Evolutionary conservation across 2,113 vertebrate genomes (phyloP), one percentile per base, ranked within the genome.

Genomic region (Oncorhynchus gorbuscha): DNA sequence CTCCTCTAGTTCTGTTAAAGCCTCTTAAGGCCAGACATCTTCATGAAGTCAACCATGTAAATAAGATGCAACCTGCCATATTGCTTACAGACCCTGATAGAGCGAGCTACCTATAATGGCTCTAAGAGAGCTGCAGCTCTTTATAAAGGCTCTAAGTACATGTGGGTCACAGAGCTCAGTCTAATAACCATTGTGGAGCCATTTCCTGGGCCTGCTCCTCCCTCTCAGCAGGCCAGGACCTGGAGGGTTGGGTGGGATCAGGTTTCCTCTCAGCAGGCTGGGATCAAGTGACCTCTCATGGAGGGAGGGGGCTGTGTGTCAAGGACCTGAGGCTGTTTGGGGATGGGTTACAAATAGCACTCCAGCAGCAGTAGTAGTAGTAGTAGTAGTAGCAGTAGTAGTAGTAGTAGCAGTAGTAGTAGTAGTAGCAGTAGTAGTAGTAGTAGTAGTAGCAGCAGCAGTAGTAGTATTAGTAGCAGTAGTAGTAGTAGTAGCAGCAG

Each of bases 221-320:
- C 85, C 39, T 45, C 39, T 45, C 39, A 45, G 39, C 39, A 45
- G 39, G 9, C 9, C 8, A 45, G 8, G 39, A 2, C 39, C 39
- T 45, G 39, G 39, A 35, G 78, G 81, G 84, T 76, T 74, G 80
- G 18, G 72, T 12, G 4, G 83, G 88, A 93, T 94, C 91, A 82
- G 85, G 85, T 92, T 76, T 80, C 85, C 39, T 45, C 39, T 45
- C 39, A 45, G 39, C 39, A 45, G 39, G 9, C 39, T 12, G 5
- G 84, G 88, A 93, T 94, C 91, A 82, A 85, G 85, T 92, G 64
- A 91, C 93, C 72, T 76, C 85, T 93, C 93, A 94, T 93, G 92
- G 90, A 91, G 58, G 62, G 49, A 79, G 73, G 74, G n/a, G 84
- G 35, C 77, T 18, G 55, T 24, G 61, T 87, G 83, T 88, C 84